phyloP scores from a whole-genome alignment of 1,140 invertebrate species.

The Acromyrmex echinatior region DNA sequence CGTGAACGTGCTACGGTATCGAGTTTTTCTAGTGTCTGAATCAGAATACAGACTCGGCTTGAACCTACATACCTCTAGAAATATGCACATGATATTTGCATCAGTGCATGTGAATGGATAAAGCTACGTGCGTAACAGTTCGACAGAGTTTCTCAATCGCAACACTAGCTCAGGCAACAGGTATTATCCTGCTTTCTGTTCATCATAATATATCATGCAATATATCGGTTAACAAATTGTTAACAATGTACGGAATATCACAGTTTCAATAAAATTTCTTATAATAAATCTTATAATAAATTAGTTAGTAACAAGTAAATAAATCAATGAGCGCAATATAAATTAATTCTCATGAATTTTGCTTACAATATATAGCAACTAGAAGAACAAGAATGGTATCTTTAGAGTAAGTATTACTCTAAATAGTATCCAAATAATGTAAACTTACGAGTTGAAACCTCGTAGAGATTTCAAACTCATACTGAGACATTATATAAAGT shows the following conservation, averaged over 20 bases:
- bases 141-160: conserved; percentile 69
- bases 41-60: conserved; percentile 68
- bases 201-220: background rate
- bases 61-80: conserved; percentile 50
- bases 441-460: background rate
- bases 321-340: background rate
- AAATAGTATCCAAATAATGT: background rate
- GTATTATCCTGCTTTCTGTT: conserved; percentile 1
- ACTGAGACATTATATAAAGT: background rate
- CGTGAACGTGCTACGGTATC: conserved; percentile 69
- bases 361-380: background rate
- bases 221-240: no score
- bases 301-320: background rate
- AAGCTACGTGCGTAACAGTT: conserved; percentile 58
- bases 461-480: background rate
- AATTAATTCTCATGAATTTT: background rate
- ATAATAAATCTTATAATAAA: no score
- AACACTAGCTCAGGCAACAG: conserved; percentile 2
- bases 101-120: conserved; percentile 50
- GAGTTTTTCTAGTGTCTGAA: conserved; percentile 70
- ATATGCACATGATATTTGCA: conserved; percentile 62
- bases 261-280: background rate
- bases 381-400: background rate
- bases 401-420: background rate
- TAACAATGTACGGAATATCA: background rate